Evolutionary conservation across 2,113 vertebrate species (phyloP).

Genomic region (Romanogobio albipinnatus): DNA sequence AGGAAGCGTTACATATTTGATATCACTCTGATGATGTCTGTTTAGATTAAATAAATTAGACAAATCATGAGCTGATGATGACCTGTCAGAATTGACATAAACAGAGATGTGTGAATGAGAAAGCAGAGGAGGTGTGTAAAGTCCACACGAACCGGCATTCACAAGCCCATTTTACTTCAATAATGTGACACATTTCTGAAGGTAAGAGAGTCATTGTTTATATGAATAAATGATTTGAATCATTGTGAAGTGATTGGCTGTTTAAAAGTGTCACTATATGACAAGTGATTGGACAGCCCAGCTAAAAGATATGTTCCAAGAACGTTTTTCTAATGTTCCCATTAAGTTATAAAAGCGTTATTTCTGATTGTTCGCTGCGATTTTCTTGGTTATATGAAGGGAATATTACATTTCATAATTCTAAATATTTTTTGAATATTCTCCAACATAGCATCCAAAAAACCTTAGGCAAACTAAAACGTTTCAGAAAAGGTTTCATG

Average conservation of each 20-base stretch:
- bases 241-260: neutral
- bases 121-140: neutral
- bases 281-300: no score
- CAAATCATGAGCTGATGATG: neutral
- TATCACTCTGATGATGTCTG: neutral
- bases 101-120: neutral
- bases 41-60: neutral
- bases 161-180: neutral
- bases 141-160: neutral
- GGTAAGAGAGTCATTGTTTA: neutral
- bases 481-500: no score
- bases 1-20: neutral
- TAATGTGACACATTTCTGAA: neutral
- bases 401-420: no score
- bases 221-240: neutral
- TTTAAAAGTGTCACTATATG: no score
- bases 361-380: no score
- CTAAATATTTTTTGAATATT: no score
- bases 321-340: no score
- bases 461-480: no score
- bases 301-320: no score
- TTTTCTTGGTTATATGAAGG: no score
- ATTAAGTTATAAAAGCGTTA: no score
- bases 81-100: neutral
- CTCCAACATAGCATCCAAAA: no score